Base-by-base conservation (phyloP, 2,113 vertebrate species). In the Prochilodus magdalenae region DNA sequence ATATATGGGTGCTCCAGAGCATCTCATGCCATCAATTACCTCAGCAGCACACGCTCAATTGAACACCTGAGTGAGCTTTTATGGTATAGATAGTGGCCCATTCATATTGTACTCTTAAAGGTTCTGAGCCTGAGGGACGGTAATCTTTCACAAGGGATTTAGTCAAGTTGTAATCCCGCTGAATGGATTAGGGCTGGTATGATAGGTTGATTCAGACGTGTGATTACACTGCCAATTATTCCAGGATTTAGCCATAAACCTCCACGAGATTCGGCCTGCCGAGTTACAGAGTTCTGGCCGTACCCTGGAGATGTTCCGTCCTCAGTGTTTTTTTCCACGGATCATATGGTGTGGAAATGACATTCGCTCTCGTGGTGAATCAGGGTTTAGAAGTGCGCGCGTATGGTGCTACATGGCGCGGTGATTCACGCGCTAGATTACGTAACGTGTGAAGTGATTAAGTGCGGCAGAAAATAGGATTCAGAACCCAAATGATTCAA, bases 371-470 rank as follows among this genome's bases (percentile, higher is more conserved):
- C 8, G 47, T 22, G 29, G 26, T 81, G 60, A 18, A 57, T 62
- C 71, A 29, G 27, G 36, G 78, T 66, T 59, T 47, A 40, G 47
- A 73, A 79, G 26, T 62, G n/a, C 40, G 49, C 70, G 57, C 27
- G 53, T 53, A 79, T 80, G 66, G 77, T 69, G 44, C 27, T 75
- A 60, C 36, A 16, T 77, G 74, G 60, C 53, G 47, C 57, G 4
- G 49, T 27, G 47, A 83, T 77, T 77, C 77, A 76, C 51, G 57
- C 33, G 15, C 14, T 13, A 47, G 67, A 80, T 80, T 79, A 80
- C 20, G 74, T 30, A 59, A 51, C 59, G 81, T 30, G 66, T 80
- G 59, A 86, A 72, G 27, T 29, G 67, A 80, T 75, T 80, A 80
- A 40, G 20, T 55, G 71, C 4, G 18, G 63, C 63, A 75, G 59